Evolutionary conservation across 2,113 vertebrate genomes (phyloP), one percentile per base, ranked within the genome.

Genomic region (Calidris pygmaea): DNA sequence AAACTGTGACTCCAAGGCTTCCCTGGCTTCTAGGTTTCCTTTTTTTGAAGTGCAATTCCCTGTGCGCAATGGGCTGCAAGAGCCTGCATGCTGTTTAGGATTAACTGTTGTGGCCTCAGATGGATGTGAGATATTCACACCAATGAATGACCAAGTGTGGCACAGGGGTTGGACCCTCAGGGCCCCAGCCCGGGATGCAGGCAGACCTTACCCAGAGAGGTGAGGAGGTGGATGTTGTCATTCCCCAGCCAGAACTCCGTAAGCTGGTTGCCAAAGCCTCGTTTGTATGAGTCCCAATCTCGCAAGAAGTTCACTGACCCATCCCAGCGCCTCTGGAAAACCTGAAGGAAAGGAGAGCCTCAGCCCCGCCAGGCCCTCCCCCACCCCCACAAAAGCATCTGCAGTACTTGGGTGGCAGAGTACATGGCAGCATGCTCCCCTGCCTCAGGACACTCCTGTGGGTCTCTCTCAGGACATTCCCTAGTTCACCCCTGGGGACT

Each of bases 181-280:
- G 30, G 23, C 32, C 48, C 32, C 63, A 68, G 15, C 45, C 24
- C 0, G 0, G 29, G 47, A 35, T 0, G 0, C 43, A 87, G 63
- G 13, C 50, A 75, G 41, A 59, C 17, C 91, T 92, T 87, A 98
- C 97, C 97, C 84, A 90, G 41, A 0, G 73, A 27, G 3, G 97
- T 98, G 60, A 98, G 90, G 24, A 93, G 26, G 6, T 98, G 97
- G 30, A 98, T 90, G 62, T 97, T 90, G 34, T 98, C 96, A 10
- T 98, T 98, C 16, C 97, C 97, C 55, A 98, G 95, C 97, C 98
- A 98, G 90, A 98, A 98, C 55, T 98, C 97, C 0, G 93, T 95
- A 53, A 97, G 85, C 70, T 96, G 97, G 35, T 93, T 98, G 83
- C 98, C 97, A 16, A 98, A 98, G 39, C 97, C 98, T 63, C 4